Evolutionary conservation across 35 echinoderm and acorn worm species (phyloP).

Genomic region (Lytechinus variegatus): DNA sequence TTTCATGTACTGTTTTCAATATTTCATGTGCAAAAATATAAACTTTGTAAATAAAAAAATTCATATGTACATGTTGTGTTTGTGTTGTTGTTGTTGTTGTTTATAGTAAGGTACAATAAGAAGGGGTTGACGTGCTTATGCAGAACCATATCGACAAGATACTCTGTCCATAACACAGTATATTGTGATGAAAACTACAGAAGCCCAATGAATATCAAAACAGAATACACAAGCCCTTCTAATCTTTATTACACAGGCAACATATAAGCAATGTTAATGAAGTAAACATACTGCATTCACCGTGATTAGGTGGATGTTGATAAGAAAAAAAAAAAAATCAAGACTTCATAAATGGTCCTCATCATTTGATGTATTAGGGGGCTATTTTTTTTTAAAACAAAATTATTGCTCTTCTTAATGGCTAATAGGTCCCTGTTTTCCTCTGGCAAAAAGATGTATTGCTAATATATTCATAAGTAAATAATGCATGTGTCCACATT

Average conservation of each 20-base stretch:
- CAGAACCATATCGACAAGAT: not conserved
- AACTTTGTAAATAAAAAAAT: slow-evolving; percentile 34
- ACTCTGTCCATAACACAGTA: not conserved
- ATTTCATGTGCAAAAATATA: slow-evolving; percentile 50
- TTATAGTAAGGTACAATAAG: not conserved
- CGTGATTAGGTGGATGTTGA: not conserved
- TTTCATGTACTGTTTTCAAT: slow-evolving; percentile 40
- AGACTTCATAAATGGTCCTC: not conserved
- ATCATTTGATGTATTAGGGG: not conserved
- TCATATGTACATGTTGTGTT: slow-evolving; percentile 29
- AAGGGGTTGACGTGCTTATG: not conserved
- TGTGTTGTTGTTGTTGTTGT: slow-evolving; percentile 26
- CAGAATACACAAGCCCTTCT: not conserved
- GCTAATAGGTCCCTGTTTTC: not conserved
- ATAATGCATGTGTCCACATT: not conserved
- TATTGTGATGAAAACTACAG: not conserved
- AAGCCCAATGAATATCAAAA: not conserved
- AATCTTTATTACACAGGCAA: not conserved
- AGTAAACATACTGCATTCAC: not conserved
- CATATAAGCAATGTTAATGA: not conserved
- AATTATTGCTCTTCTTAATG: not conserved
- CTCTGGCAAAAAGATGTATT: not conserved
- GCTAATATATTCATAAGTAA: not conserved
- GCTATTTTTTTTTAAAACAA: not conserved
- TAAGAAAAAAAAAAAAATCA: not conserved